A percentile compares a stretch with the other conserved stretches of the same genome.
phyloP scores from a whole-genome alignment of 2,113 vertebrate species.

The Argyrosomus japonicus region DNA sequence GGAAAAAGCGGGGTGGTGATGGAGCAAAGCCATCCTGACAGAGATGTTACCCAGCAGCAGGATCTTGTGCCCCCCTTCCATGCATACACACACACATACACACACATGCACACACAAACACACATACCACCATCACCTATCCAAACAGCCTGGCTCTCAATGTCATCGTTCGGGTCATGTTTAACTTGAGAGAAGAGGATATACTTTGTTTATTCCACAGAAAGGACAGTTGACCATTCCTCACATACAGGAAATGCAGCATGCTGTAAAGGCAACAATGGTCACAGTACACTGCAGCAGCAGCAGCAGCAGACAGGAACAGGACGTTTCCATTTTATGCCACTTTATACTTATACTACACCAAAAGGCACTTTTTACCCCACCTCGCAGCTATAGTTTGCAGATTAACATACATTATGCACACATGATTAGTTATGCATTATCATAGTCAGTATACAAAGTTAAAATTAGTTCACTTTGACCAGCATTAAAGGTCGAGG shows the following conservation, averaged over 20 bases:
- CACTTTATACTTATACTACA: background rate
- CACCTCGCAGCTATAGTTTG: too few species aligned
- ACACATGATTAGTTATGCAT: background rate
- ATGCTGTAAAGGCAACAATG: conserved; percentile 11
- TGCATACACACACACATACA: conserved; percentile 11
- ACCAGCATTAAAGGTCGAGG: background rate
- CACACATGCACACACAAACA: conserved; percentile 22
- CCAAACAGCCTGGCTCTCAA: conserved; percentile 54
- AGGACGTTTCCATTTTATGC: background rate
- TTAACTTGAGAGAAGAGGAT: conserved; percentile 71
- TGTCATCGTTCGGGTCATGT: conserved; percentile 65
- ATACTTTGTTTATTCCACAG: conserved; percentile 65
- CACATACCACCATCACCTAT: conserved; percentile 45
- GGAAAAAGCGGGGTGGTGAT: conserved; percentile 68
- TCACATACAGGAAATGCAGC: conserved; percentile 55
- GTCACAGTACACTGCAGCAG: conserved; percentile 21
- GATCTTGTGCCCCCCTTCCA: conserved; percentile 21
- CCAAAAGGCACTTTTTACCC: too few species aligned
- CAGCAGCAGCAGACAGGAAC: too few species aligned
- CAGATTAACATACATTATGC: too few species aligned
- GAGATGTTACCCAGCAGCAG: conserved; percentile 80
- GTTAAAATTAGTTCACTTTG: background rate
- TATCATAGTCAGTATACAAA: background rate
- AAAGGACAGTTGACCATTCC: conserved; percentile 64
- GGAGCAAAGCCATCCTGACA: conserved; percentile 77